Evolutionary conservation across 2,797 vertebrate species (phyloP).

Genomic region (Hypotaenidia philippensis): DNA sequence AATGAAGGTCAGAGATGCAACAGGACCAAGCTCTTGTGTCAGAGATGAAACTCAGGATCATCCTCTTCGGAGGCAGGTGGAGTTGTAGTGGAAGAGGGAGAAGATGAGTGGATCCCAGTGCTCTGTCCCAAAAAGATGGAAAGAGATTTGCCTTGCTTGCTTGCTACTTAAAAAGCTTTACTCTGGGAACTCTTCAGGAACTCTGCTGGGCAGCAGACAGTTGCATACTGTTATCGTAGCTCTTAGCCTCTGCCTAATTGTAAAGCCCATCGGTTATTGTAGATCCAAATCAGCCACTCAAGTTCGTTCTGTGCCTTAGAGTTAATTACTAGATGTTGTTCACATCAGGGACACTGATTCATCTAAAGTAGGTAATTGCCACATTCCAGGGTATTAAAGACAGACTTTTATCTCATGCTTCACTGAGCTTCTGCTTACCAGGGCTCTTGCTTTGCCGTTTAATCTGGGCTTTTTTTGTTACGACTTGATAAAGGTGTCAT

Average conservation of each 20-base stretch:
- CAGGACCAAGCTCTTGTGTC: neutral
- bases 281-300: neutral
- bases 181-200: neutral
- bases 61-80: neutral
- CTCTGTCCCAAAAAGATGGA: neutral
- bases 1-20: neutral
- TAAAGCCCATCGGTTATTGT: neutral
- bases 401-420: neutral
- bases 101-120: neutral
- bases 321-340: slow-evolving; percentile 28
- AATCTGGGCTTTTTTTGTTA: neutral
- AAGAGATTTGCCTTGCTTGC: neutral
- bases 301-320: neutral
- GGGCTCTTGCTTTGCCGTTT: neutral
- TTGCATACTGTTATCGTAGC: neutral
- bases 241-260: neutral
- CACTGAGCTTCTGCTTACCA: neutral
- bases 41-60: neutral
- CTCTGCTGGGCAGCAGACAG: neutral
- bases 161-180: neutral
- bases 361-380: neutral
- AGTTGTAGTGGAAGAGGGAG: neutral
- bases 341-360: neutral
- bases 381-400: neutral
- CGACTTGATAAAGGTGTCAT: neutral